These are phyloP conservation scores for Mycetomoellerius zeteki DNA, from an alignment of 1,140 invertebrate genomes.

Conservation along the genomic window DNA sequence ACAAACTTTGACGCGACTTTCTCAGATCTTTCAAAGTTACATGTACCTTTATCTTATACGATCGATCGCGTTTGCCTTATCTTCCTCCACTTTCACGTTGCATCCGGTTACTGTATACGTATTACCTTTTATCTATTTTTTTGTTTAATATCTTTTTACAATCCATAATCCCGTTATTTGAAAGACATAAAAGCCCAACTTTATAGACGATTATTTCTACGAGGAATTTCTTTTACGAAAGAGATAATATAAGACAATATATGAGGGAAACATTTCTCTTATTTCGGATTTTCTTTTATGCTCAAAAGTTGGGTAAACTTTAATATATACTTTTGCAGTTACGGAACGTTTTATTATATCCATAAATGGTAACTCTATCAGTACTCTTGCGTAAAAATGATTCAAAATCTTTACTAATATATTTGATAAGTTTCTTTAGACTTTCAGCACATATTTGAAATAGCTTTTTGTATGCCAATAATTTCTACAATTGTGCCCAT, in stretches of 20 bases:
- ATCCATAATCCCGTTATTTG: slow-evolving; percentile 38
- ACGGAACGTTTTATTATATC: slow-evolving; percentile 1
- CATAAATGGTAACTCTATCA: slow-evolving; percentile 35
- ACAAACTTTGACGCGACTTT: slow-evolving; percentile 52
- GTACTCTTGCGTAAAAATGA: neutral
- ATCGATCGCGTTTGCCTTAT: slow-evolving; percentile 41
- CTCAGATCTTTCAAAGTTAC: slow-evolving; percentile 56
- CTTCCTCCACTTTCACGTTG: neutral
- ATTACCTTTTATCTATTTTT: neutral
- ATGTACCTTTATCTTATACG: slow-evolving; percentile 55
- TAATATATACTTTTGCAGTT: neutral
- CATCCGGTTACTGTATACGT: slow-evolving; percentile 34
- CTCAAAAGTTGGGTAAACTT: slow-evolving; percentile 25
- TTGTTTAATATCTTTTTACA: slow-evolving; percentile 40
- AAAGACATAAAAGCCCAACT: slow-evolving; percentile 13
- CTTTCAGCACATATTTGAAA: slow-evolving; percentile 2
- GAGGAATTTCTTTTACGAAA: slow-evolving; percentile 23
- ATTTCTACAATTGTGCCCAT: neutral
- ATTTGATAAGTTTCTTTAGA: neutral
- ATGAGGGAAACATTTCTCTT: slow-evolving; percentile 10
- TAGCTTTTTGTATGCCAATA: slow-evolving; percentile 8
- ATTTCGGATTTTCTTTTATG: slow-evolving; percentile 28
- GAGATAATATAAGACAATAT: slow-evolving; percentile 17
- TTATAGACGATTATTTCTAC: slow-evolving; percentile 44
- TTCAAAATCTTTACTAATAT: neutral